These are phyloP conservation scores for Acleris sparsana DNA, from an alignment of 2,888 invertebrate genomes.

Conservation along the genomic window DNA sequence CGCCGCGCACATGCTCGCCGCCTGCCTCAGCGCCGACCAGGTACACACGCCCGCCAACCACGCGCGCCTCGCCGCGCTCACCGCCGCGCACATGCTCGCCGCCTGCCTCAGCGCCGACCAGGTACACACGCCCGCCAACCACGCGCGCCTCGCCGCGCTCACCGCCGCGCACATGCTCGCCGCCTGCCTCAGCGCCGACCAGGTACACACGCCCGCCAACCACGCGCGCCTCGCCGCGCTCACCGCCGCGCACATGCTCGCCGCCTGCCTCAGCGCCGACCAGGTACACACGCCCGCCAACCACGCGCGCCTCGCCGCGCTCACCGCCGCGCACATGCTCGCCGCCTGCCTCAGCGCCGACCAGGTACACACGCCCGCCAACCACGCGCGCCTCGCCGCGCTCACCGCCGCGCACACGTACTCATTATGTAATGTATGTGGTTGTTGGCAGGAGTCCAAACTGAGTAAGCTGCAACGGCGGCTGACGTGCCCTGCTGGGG, in stretches of 20 bases:
- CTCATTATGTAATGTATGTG: not conserved
- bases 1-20: conserved; percentile 86
- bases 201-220: no score
- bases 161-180: conserved; percentile 88
- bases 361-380: no score
- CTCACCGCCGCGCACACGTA: conserved; percentile 88
- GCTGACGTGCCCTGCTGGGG: conserved; percentile 63
- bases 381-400: conserved; percentile 91
- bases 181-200: conserved; percentile 68
- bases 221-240: conserved; percentile 91
- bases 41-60: conserved; percentile 88
- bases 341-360: conserved; percentile 73
- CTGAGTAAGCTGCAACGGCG: conserved; percentile 71
- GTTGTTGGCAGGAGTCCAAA: conserved; percentile 63
- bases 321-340: conserved; percentile 89
- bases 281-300: no score
- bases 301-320: conserved; percentile 89
- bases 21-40: conserved; percentile 67
- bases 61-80: conserved; percentile 90
- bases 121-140: conserved; percentile 86
- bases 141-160: conserved; percentile 90
- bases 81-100: conserved; percentile 87
- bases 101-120: conserved; percentile 70
- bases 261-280: conserved; percentile 70
- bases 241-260: conserved; percentile 88